Evolutionary conservation across 2,797 vertebrate genomes (phyloP).

Genomic region (Naso thynnoides): DNA sequence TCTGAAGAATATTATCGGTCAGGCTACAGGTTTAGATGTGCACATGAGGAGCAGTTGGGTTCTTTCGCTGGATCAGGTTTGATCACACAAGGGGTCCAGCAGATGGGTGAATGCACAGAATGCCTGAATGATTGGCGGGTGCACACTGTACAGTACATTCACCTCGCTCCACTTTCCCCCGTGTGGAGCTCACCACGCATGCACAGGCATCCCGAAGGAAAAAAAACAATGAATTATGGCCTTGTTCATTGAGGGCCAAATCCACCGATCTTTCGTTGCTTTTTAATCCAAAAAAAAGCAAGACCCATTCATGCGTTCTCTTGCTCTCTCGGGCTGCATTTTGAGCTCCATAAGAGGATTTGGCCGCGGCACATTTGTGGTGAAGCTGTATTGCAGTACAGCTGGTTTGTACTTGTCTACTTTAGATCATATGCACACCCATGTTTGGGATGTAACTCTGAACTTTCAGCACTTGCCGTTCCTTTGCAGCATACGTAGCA

Average conservation of each 20-base stretch:
- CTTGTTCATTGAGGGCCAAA: conserved; percentile 60
- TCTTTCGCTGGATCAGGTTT: not conserved
- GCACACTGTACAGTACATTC: not conserved
- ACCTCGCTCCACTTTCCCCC: not conserved
- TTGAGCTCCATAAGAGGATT: conserved; percentile 67
- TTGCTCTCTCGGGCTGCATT: conserved; percentile 40
- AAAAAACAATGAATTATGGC: conserved; percentile 57
- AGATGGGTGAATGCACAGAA: conserved; percentile 1
- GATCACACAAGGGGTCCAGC: not conserved
- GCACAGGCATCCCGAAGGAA: conserved; percentile 20
- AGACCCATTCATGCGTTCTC: conserved; percentile 55
- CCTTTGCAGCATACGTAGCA: too few species aligned
- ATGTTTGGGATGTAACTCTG: not conserved
- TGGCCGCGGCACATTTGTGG: conserved; percentile 39
- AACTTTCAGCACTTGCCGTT: not conserved
- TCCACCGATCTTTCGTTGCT: conserved; percentile 56
- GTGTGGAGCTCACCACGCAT: not conserved
- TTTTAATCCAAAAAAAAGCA: conserved; percentile 58
- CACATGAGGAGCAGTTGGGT: not conserved
- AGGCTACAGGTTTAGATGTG: not conserved
- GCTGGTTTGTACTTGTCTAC: conserved; percentile 29
- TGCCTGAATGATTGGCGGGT: conserved; percentile 6
- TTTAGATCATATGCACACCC: conserved; percentile 13
- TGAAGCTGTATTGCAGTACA: conserved; percentile 33
- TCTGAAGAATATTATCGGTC: not conserved